Base-by-base conservation (phyloP, 2,113 vertebrate species). In the Paradoxurus hermaphroditus region DNA sequence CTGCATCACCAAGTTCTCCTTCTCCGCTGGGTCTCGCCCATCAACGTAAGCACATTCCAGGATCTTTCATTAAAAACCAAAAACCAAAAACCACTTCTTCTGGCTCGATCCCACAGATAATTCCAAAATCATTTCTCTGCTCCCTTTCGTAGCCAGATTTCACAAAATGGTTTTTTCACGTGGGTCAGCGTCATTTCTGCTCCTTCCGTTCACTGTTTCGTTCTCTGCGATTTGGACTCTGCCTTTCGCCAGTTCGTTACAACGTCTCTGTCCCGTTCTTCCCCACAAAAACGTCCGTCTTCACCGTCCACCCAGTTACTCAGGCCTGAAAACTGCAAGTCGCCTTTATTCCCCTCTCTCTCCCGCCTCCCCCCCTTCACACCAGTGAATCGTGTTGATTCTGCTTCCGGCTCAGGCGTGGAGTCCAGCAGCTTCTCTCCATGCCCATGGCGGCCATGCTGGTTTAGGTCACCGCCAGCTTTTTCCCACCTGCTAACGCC, bases 401-500 rank as follows among this genome's bases (percentile, higher is more conserved):
- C 63, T 85, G 62, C 86, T 51, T 86, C 81, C 23, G 19, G 12
- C 39, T 44, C 18, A 63, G 75, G 18, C 14, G 36, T 25, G 16
- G 11, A 65, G 9, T 46, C 29, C 23, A 63, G 23, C 2, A 1
- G 53, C 29, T 73, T 65, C 18, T 23, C n/a, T 81, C 44, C n/a
- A 4, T 2, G n/a, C 12, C n/a, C 14, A 7, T 14, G 36, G 67
- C 13, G 5, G 1, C 19, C n/a, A 36, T 21, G 9, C n/a, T 49
- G 23, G 39, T 44, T 70, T 72, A 63, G 25, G 49, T 23, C 21
- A 59, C 63, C 16, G 13, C 27, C 13, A 44, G 73, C 65, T 81
- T 62, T 44, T 19, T n/a, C n/a, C n/a, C 25, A 12, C 19, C 53
- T 86, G 82, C 67, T 5, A 29, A 78, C 36, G 39, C 36, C 25